Percentiles rank a stretch among this genome's conserved stretches.
Conservation (phyloP, 2,888 invertebrate genomes). For the Ecliptopera silaceata region DNA sequence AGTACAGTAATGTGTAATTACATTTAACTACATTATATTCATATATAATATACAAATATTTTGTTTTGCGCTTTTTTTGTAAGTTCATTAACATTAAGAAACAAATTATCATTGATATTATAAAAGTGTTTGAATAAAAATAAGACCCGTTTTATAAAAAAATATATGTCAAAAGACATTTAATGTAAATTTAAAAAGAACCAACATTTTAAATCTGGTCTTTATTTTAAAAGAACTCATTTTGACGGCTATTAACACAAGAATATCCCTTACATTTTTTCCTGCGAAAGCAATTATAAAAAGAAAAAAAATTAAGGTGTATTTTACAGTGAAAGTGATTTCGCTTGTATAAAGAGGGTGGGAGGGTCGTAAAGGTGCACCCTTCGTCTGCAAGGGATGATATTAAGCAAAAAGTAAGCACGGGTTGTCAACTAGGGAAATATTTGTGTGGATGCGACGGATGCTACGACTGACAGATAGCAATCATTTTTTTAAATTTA, state of each 20-base stretch:
- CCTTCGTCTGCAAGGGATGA: slow-evolving; percentile 69
- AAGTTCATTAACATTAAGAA: too few species aligned
- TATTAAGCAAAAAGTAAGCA: slow-evolving; percentile 68
- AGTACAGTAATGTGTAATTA: too few species aligned
- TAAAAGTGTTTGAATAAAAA: too few species aligned
- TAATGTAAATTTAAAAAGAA: slow-evolving; percentile 19
- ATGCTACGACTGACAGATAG: too few species aligned
- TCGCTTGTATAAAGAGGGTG: slow-evolving; percentile 61
- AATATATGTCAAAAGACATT: background rate
- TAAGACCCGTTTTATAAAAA: background rate
- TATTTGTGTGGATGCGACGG: slow-evolving; percentile 35
- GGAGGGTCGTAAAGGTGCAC: slow-evolving; percentile 61
- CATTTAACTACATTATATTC: too few species aligned
- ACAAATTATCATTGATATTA: too few species aligned
- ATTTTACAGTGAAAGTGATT: slow-evolving; percentile 67
- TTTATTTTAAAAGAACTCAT: slow-evolving; percentile 75
- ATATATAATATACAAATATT: too few species aligned
- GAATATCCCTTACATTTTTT: slow-evolving; percentile 35
- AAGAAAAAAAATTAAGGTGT: slow-evolving; percentile 41
- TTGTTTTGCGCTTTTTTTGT: too few species aligned
- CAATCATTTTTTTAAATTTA: too few species aligned
- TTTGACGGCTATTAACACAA: slow-evolving; percentile 36
- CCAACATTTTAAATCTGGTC: slow-evolving; percentile 1
- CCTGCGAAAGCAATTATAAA: slow-evolving; percentile 35
- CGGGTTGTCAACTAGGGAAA: slow-evolving; percentile 34